A percentile compares a stretch with the other conserved stretches of the same genome.
Evolutionary conservation across 1,140 invertebrate species (phyloP).

Genomic region (Drosophila sulfurigaster): DNA sequence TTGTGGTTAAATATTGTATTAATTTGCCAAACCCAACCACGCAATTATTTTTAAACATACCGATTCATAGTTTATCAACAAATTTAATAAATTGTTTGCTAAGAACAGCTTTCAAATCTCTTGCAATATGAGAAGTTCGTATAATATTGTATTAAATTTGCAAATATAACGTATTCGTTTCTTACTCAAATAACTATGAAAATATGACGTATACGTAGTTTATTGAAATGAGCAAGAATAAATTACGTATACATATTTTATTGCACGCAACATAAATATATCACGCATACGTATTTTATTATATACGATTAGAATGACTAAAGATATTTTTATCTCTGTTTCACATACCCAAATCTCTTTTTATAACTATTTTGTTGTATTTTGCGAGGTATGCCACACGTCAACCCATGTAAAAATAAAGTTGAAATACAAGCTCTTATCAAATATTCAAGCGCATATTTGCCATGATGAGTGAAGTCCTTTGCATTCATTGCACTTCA

Average conservation of each 20-base stretch:
- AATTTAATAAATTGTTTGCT: too few relatives aligned
- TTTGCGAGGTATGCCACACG: not conserved
- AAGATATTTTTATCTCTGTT: not conserved
- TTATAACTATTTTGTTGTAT: not conserved
- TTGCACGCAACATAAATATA: too few relatives aligned
- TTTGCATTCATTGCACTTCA: constrained; percentile 9
- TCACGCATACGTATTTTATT: too few relatives aligned
- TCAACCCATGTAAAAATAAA: not conserved
- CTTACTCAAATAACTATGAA: too few relatives aligned
- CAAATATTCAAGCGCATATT: constrained; percentile 15
- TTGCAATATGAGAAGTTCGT: too few relatives aligned
- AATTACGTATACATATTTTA: not conserved
- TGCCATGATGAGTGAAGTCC: not conserved
- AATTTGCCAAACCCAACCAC: too few relatives aligned
- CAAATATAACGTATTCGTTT: too few relatives aligned
- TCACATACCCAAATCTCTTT: not conserved
- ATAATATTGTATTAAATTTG: too few relatives aligned
- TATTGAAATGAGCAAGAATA: not conserved
- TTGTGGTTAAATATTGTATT: too few relatives aligned
- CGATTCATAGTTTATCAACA: too few relatives aligned
- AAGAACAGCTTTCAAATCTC: too few relatives aligned
- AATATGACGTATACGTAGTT: not conserved
- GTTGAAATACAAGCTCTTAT: constrained; percentile 4
- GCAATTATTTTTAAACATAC: too few relatives aligned
- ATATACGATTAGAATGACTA: not conserved